Evolutionary conservation across 2,113 vertebrate species (phyloP), one percentile per base, ranked within the genome.

Genomic region (Archilochus colubris): DNA sequence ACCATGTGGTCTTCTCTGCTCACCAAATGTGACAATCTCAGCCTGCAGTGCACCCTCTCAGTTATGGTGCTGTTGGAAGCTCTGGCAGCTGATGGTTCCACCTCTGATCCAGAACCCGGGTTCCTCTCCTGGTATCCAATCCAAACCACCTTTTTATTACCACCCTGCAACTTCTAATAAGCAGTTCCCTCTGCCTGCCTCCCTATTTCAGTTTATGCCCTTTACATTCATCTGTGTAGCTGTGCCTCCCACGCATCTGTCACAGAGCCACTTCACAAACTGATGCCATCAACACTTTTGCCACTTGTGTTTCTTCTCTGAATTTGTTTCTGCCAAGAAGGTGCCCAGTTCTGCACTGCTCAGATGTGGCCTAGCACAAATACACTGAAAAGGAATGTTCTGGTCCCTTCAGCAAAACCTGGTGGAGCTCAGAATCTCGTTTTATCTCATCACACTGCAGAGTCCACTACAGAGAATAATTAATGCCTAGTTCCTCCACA

Each of bases 101-200:
- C 19, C 63, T 30, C 54, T 0, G 0, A 1, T 1, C 21, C 4
- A 1, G 51, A 55, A 46, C 57, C 46, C 44, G 4, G 40, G 9
- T 58, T 70, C 16, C 21, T 68, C 22, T 63, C 53, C 61, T 14
- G 30, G 24, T 13, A n/a, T 18, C 70, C 86, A 57, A 3, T 3
- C 28, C 79, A 46, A 50, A 73, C 2, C 48, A 63, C 28, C 64
- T 55, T 36, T 36, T 20, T 25, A 5, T 6, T 66, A 31, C n/a
- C 36, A 67, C 33, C 48, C 77, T 70, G 57, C 43, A 62, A 36
- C 31, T 24, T 44, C 23, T 11, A 79, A 44, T n/a, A 25, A 77
- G 24, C 55, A 54, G 59, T 44, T 68, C 27, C 33, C 70, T 40
- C 5, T 73, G 64, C 43, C 64, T 91, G 69, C 46, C 69, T 74